Base-by-base conservation (phyloP, 2,888 invertebrate genomes). In the Tipula helvola region DNA sequence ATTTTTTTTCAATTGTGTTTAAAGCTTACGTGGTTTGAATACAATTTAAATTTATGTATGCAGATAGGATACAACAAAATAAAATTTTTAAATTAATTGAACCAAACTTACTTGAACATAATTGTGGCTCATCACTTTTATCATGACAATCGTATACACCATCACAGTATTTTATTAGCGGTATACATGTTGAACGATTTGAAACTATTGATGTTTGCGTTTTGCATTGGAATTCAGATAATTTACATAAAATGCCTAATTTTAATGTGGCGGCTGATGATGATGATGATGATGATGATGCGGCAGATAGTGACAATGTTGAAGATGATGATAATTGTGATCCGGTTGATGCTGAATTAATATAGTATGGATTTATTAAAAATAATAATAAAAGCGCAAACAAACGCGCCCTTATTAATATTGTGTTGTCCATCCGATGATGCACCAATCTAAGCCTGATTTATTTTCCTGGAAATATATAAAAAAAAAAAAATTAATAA, bases 141-240 rank as follows among this genome's bases (percentile, higher is more conserved):
- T 96, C 96, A 41, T 94, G 94, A 89, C 96, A 96, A 90, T 96
- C 96, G 89, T 95, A 94, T 87, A 95, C 92, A 28, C 95, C 95
- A 90, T 96, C 95, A 91, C 96, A 96, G 90, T 94, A 95, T 91
- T 94, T 94, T 92, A 95, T 95, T 90, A 95, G 91, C 83, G 95
- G 93, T 89, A 96, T 93, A 92, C 96, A 96, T 44, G 44, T 39
- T 39, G 84, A 84, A 39, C 84, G 84, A 84, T 84, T 84, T 16
- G 84, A 84, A 16, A 84, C 36, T 41, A 16, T 84, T n/a, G 84
- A 39, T 87, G 91, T 91, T 16, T 92, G 92, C 89, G 92, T 92
- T 88, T 89, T 88, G 89, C 93, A 93, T 88, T 91, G 90, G 89
- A 92, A 93, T 89, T 93, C 93, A 87, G 92, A 93, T 87, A 87